Evolutionary conservation across 1,140 invertebrate genomes (phyloP).

Genomic region (Caerostris darwini): DNA sequence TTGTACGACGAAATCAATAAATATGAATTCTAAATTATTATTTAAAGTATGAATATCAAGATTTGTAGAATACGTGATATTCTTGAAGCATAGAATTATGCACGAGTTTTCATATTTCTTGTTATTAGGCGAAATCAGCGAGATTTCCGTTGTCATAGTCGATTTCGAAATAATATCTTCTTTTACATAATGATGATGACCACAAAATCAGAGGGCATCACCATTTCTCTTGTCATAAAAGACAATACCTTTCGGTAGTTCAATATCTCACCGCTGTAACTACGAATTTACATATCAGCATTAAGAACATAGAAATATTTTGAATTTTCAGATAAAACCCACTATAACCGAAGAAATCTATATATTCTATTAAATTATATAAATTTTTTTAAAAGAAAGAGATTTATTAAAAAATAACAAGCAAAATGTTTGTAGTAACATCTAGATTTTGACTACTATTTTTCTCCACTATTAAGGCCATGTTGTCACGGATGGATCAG

Average conservation of each 20-base stretch:
- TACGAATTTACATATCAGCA: background rate
- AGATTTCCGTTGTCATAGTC: background rate
- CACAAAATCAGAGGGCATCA: slow-evolving; percentile 53
- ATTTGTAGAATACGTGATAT: background rate
- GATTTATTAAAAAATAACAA: no score
- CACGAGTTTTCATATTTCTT: background rate
- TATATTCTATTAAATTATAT: no score
- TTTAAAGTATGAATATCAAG: no score
- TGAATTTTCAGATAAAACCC: no score
- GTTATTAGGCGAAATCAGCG: slow-evolving; percentile 16
- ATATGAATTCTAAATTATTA: no score
- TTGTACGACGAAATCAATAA: no score
- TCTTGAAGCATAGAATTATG: background rate
- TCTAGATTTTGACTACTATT: no score
- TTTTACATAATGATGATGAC: slow-evolving; percentile 59
- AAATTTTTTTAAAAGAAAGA: no score
- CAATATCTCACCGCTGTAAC: background rate
- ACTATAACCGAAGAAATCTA: no score
- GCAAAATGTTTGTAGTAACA: no score
- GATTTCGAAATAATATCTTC: background rate
- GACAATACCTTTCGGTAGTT: slow-evolving; percentile 48
- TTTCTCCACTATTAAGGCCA: no score
- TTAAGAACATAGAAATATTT: background rate
- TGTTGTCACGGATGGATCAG: no score
- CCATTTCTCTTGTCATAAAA: slow-evolving; percentile 47